Evolutionary conservation across 2,797 vertebrate species (phyloP).

Genomic region (Myotis findleyi): DNA sequence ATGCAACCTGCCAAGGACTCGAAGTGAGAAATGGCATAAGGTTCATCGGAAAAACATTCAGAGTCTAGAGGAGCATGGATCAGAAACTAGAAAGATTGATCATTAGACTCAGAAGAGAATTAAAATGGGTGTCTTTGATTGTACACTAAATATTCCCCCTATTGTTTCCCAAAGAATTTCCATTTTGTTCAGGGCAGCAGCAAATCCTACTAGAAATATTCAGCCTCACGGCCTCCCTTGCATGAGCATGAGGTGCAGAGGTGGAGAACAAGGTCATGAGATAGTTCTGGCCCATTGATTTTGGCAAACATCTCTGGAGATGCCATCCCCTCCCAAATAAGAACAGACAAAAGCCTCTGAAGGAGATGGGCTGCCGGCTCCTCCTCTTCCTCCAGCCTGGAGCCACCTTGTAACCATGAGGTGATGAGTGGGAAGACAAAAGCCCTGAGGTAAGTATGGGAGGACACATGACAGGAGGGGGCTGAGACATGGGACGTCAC

Average conservation of each 20-base stretch:
- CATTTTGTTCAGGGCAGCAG: neutral
- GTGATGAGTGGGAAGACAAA: neutral
- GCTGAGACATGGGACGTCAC: neutral
- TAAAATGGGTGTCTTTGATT: neutral
- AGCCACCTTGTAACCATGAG: neutral
- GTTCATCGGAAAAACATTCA: neutral
- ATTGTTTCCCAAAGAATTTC: neutral
- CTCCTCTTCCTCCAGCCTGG: neutral
- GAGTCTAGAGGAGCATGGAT: neutral
- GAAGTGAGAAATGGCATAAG: neutral
- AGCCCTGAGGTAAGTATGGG: neutral
- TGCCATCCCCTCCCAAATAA: neutral
- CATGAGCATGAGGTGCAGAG: rapidly evolving
- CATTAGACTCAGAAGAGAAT: neutral
- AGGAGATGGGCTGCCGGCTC: neutral
- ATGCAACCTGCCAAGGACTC: neutral
- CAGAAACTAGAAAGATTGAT: neutral
- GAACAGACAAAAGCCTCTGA: neutral
- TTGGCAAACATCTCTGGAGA: neutral
- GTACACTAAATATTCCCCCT: neutral
- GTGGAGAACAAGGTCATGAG: neutral
- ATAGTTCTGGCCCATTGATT: neutral
- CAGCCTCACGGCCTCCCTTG: neutral
- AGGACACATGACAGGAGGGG: neutral
- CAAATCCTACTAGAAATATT: neutral